These are phyloP conservation scores for Thamnophis elegans DNA, from an alignment of 2,797 vertebrate species.

Conservation along the genomic window DNA sequence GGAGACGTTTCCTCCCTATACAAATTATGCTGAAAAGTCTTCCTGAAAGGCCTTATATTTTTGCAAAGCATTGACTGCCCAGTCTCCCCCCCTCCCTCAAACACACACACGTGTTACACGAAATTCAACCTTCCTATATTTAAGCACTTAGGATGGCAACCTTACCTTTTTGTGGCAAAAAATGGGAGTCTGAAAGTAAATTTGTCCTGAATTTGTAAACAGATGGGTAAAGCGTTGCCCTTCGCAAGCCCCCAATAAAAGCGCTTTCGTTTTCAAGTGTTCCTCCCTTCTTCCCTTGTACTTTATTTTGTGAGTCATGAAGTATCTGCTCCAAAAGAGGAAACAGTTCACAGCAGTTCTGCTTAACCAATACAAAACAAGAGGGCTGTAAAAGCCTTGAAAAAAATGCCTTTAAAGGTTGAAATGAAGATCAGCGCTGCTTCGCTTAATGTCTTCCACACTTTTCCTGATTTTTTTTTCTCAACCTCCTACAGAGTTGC, in stretches of 20 bases:
- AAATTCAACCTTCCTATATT: no score
- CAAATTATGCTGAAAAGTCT: no score
- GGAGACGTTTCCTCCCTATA: neutral
- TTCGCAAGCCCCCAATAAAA: no score
- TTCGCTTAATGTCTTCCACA: neutral
- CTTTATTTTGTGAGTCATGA: no score
- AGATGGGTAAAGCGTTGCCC: no score
- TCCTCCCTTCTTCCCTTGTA: neutral
- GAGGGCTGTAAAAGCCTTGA: neutral
- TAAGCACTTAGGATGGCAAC: no score
- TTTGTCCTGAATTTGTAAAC: no score
- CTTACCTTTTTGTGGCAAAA: no score
- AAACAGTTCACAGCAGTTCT: neutral
- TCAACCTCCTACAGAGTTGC: neutral
- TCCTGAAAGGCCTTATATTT: neutral
- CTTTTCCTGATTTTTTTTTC: neutral
- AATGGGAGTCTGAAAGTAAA: no score
- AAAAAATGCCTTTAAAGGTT: neutral
- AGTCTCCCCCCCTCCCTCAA: no score
- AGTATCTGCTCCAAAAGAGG: no score
- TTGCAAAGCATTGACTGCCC: neutral
- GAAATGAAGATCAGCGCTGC: neutral
- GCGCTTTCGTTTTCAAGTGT: neutral
- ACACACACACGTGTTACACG: rapidly evolving
- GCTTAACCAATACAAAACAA: neutral